Evolutionary conservation across 2,888 invertebrate genomes (phyloP), one percentile per base, ranked within the genome.

Genomic region (Luperina nickerlii): DNA sequence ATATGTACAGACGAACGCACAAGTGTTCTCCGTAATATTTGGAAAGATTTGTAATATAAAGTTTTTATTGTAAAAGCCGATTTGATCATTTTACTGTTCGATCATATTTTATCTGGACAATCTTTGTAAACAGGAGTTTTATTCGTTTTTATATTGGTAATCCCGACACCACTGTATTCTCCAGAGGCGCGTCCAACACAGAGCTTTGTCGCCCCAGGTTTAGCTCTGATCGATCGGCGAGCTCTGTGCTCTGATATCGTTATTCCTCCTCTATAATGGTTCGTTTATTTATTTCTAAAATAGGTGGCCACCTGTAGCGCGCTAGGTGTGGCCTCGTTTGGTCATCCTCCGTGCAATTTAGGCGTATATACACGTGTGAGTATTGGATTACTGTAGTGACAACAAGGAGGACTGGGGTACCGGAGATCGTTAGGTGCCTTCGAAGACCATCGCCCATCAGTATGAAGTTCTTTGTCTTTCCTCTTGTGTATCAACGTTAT

Each of bases 1-100:
- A 84, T 76, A 78, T 81, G 88, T 92, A 92, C 89, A 86, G 84
- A 76, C 89, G 91, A 84, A 68, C 60, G 78, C 89, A 86, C 80
- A 89, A 92, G 85, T 85, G 84, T 81, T 87, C 24, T 57, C 60
- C n/a, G 70, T 13, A 1, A 60, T 51, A 74, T 78, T 75, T 68
- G 13, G 24, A 45, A 45, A 63, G 38, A 42, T 27, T 51, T n/a
- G 0, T 54, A 15, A 32, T 69, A 20, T 32, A 15, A 3, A 18
- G 24, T 18, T 70, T 79, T 62, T 62, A 32, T n/a, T 48, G 27
- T 15, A 27, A 18, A 42, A 24, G 11, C 18, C 18, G 32, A 32
- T n/a, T 38, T 54, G 0, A 42, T 62, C n/a, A 38, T 63, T 54
- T 60, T 42, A 6, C 38, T 54, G 0, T 32, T 5, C 15, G 24